Evolutionary conservation across 2,113 vertebrate genomes (phyloP), one percentile per base, ranked within the genome.

Genomic region (Onychostoma macrolepis): DNA sequence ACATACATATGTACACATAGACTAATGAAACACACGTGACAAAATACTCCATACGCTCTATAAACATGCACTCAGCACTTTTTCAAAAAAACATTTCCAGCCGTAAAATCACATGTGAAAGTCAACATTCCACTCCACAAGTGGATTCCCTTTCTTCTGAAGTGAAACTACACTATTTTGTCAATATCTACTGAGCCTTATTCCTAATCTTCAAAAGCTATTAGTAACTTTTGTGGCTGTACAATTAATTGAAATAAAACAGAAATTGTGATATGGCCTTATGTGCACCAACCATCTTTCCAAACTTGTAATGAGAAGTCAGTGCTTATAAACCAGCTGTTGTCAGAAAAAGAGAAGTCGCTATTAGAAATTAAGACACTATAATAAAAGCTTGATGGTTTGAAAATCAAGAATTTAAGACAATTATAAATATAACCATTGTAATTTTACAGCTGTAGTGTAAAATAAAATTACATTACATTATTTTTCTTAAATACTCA

Each of bases 21-120:
- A 58, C 83, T 30, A 88, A 79, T 74, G 38, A 88, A 84, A 85
- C 75, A 74, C 83, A 87, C 4, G 1, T 84, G 56, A 75, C 33
- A 65, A 83, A 83, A 87, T 50, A 69, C 41, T 4, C 72, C 17
- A 58, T 56, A 65, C 13, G 24, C 38, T 75, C 30, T 45, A 75
- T 13, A 87, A 43, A 82, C 71, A 72, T 72, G 28, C 77, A 81
- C 38, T 71, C 67, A 81, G 48, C 38, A 24, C 63, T 41, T 86
- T 30, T 15, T 56, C 13, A 58, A 67, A 86, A 9, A 72, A 33
- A 30, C 7, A 41, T 56, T 12, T 80, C 78, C 53, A 48, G 41
- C 61, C 10, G 15, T 67, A 69, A 69, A 69, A 50, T 26, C 58
- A 41, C 33, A 58, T 28, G 48, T 56, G 56, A 72, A 61, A 61